Evolutionary conservation across 2,797 vertebrate species (phyloP).

Genomic region (Gymnocypris eckloni): DNA sequence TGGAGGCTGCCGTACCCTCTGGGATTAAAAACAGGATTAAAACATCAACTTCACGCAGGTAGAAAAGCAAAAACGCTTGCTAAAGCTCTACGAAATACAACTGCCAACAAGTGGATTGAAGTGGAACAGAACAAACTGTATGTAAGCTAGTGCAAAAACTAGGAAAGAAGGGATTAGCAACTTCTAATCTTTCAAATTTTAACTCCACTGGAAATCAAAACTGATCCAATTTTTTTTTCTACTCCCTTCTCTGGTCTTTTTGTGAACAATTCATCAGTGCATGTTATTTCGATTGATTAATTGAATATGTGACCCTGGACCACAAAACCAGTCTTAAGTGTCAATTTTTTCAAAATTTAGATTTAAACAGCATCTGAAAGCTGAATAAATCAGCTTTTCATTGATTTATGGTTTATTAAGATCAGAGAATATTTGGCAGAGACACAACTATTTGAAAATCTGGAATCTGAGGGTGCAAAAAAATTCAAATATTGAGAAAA

Average conservation of each 20-base stretch:
- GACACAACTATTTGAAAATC: too few relatives aligned
- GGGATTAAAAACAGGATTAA: constrained; percentile 58
- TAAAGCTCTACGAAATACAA: constrained; percentile 40
- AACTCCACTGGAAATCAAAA: neutral
- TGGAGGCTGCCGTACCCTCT: constrained; percentile 36
- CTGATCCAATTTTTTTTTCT: neutral
- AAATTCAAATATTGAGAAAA: too few relatives aligned
- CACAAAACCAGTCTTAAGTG: too few relatives aligned
- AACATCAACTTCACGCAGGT: constrained; percentile 54
- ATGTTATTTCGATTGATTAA: neutral
- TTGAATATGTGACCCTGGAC: too few relatives aligned
- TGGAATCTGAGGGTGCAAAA: too few relatives aligned
- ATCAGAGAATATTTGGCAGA: too few relatives aligned
- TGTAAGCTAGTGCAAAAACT: constrained; percentile 11
- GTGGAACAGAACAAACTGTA: constrained; percentile 17
- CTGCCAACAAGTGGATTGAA: constrained; percentile 44
- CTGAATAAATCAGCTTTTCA: too few relatives aligned
- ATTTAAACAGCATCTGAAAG: too few relatives aligned
- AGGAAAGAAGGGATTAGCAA: neutral
- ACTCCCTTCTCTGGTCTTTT: neutral
- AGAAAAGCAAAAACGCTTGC: constrained; percentile 41
- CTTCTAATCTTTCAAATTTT: constrained; percentile 9
- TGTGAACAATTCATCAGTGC: neutral
- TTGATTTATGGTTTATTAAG: too few relatives aligned
- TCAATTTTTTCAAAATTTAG: too few relatives aligned